These are phyloP conservation scores for Graptemys geographica DNA, from an alignment of 2,797 vertebrate genomes.

Conservation along the genomic window DNA sequence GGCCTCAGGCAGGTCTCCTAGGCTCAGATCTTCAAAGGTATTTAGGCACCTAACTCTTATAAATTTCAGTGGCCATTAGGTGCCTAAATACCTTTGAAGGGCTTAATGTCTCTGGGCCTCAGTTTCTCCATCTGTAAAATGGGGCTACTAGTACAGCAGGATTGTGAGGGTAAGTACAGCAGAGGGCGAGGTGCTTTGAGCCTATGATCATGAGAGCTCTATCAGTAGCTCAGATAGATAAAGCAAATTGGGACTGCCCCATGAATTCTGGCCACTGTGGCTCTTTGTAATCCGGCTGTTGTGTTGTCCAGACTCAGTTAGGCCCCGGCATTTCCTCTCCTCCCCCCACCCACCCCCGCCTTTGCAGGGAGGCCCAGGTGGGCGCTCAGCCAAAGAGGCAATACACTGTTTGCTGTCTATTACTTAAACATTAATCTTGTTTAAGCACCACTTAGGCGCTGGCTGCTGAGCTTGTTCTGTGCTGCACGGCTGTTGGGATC, in stretches of 20 bases:
- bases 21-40: not conserved
- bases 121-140: not conserved
- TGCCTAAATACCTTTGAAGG: not conserved
- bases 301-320: not conserved
- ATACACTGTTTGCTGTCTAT: constrained; percentile 20
- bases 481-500: not conserved
- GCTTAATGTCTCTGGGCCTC: not conserved
- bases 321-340: not conserved
- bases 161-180: not conserved
- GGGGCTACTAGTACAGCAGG: not conserved
- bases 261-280: not conserved
- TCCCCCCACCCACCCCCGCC: too few relatives aligned
- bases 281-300: not conserved
- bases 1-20: not conserved
- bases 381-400: not conserved
- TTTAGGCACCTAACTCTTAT: not conserved
- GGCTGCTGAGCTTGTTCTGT: not conserved
- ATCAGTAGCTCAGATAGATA: not conserved
- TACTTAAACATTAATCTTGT: constrained; percentile 56
- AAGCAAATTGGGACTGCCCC: not conserved
- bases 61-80: not conserved
- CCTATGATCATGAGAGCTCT: not conserved
- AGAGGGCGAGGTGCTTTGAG: not conserved
- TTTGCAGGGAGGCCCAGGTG: not conserved
- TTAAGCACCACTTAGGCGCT: constrained; percentile 33